phyloP scores from a whole-genome alignment of 92 coral and sea anemone species.

The Bergia sp. region DNA sequence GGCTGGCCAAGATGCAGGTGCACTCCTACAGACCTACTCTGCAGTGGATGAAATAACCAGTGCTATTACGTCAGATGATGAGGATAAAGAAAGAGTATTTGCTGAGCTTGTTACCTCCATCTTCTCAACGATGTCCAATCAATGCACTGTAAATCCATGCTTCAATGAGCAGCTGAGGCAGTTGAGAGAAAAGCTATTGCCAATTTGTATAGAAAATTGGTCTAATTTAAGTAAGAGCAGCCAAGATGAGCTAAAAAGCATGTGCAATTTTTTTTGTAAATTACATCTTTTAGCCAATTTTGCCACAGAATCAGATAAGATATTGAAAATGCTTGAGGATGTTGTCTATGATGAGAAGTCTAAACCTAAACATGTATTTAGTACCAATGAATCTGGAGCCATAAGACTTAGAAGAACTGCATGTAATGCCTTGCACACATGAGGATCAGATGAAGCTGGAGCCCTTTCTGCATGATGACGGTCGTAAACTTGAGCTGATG shows the following conservation, averaged over 20 bases:
- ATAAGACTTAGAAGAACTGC: conserved; percentile 1
- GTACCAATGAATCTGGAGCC: conserved; percentile 12
- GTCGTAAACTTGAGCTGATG: conserved; percentile 16
- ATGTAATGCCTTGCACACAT: conserved; percentile 6
- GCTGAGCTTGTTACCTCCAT: conserved; percentile 9
- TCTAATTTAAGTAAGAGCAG: conserved; percentile 2
- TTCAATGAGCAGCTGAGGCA: neutral
- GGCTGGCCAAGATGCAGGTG: neutral
- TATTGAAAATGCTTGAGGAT: conserved; percentile 11
- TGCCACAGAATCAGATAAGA: conserved; percentile 1
- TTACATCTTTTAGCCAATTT: conserved; percentile 7
- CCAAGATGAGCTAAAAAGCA: conserved; percentile 9
- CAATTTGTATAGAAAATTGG: conserved; percentile 1
- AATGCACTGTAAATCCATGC: neutral
- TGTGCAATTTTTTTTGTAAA: neutral
- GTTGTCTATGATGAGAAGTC: neutral
- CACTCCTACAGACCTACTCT: neutral
- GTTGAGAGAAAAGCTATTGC: neutral
- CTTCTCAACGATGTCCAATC: neutral
- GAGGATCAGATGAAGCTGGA: conserved; percentile 24
- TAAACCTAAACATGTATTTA: conserved; percentile 9
- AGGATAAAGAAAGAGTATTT: conserved; percentile 4
- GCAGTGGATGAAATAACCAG: neutral
- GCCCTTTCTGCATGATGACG: conserved; percentile 6
- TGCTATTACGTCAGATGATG: neutral